Conservation (phyloP, 2,113 vertebrate genomes). For the Phalacrocorax brasilianus region DNA sequence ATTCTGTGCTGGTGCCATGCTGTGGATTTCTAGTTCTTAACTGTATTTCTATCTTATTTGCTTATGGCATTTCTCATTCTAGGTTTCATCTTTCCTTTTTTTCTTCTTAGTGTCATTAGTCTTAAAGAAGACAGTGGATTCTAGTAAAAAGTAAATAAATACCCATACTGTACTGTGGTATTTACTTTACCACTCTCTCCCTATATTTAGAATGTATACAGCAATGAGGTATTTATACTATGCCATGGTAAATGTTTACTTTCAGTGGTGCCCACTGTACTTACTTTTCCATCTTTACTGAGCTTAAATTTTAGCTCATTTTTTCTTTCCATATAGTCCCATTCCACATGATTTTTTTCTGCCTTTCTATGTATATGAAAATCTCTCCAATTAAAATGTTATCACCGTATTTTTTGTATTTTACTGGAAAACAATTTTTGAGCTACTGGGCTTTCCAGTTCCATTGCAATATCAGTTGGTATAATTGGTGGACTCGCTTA, state of each 20-base stretch:
- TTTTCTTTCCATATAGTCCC: background rate
- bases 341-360: background rate
- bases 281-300: constrained; percentile 53
- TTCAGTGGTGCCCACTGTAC: constrained; percentile 45
- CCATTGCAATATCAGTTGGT: background rate
- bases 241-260: constrained; percentile 69
- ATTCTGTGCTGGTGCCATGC: background rate
- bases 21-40: background rate
- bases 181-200: constrained; percentile 55
- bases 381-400: background rate
- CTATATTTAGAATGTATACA: constrained; percentile 69
- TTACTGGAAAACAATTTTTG: background rate
- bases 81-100: background rate
- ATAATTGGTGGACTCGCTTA: background rate
- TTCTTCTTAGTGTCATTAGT: constrained; percentile 14
- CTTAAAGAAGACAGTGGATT: constrained; percentile 39
- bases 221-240: constrained; percentile 59
- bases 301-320: constrained; percentile 28
- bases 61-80: background rate
- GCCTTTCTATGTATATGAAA: background rate
- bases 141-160: constrained; percentile 58
- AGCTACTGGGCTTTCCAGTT: background rate
- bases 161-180: constrained; percentile 40
- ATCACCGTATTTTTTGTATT: background rate
- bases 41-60: background rate